These are phyloP conservation scores for Crioceris asparagi DNA, from an alignment of 2,888 invertebrate species.

Conservation along the genomic window DNA sequence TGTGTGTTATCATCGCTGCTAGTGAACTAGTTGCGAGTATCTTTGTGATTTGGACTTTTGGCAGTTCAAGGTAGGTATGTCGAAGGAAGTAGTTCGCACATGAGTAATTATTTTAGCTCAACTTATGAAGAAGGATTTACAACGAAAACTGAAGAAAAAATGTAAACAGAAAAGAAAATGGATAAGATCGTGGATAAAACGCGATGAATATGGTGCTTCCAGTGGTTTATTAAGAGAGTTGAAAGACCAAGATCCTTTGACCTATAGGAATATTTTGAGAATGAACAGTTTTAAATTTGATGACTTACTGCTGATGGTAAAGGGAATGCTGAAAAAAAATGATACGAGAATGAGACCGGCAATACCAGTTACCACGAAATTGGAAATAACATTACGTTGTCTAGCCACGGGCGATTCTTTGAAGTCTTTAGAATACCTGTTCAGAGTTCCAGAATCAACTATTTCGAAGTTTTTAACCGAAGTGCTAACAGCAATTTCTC, in stretches of 20 bases:
- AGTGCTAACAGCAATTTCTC: conserved; percentile 3
- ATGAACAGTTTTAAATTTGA: background rate
- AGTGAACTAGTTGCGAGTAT: too few species aligned
- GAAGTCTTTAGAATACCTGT: conserved; percentile 1
- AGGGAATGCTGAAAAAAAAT: background rate
- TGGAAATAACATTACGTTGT: conserved; percentile 1
- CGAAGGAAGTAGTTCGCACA: too few species aligned
- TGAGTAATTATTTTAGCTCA: too few species aligned
- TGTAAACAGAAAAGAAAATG: background rate
- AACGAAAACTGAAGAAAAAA: too few species aligned
- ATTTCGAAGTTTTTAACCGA: conserved; percentile 4
- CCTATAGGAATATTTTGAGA: background rate
- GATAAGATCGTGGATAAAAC: background rate
- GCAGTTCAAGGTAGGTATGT: too few species aligned
- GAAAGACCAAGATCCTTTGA: background rate
- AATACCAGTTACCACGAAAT: conserved; percentile 1
- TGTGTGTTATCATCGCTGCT: too few species aligned
- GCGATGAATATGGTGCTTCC: background rate
- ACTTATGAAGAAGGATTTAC: too few species aligned
- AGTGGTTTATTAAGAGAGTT: background rate
- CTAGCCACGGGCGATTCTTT: conserved; percentile 3
- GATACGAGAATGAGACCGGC: conserved; percentile 2
- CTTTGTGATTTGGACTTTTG: too few species aligned
- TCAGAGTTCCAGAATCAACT: conserved; percentile 4
- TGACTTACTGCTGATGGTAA: background rate